These are phyloP conservation scores for Pterois miles DNA, from an alignment of 2,797 vertebrate genomes.

Conservation along the genomic window DNA sequence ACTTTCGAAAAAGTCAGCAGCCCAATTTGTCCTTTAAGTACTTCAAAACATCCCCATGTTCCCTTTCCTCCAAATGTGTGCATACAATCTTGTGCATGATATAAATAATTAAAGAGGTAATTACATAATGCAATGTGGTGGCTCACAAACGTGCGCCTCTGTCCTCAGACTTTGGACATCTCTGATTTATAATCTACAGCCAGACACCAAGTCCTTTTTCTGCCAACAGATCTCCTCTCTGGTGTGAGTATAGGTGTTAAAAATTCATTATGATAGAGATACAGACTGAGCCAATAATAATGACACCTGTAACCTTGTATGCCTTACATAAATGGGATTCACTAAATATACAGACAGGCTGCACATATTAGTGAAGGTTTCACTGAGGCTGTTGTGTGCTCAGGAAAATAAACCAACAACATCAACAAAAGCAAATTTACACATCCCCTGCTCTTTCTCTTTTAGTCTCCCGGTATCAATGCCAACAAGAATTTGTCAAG, in stretches of 20 bases:
- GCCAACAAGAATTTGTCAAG: slow-evolving; percentile 57
- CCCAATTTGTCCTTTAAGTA: slow-evolving; percentile 40
- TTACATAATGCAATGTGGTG: slow-evolving; percentile 59
- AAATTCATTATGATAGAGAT: slow-evolving; percentile 51
- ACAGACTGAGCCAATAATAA: slow-evolving; percentile 28
- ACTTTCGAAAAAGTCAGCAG: slow-evolving; percentile 11
- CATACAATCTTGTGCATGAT: slow-evolving; percentile 9
- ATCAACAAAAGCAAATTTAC: slow-evolving; percentile 10
- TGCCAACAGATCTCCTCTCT: slow-evolving; percentile 33
- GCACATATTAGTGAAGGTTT: background rate
- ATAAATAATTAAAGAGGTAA: slow-evolving; percentile 64
- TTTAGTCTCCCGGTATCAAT: slow-evolving; percentile 18
- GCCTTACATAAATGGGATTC: slow-evolving; percentile 4
- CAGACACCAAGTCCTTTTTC: slow-evolving; percentile 16
- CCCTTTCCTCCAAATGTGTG: slow-evolving; percentile 6
- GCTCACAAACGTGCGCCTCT: slow-evolving; percentile 21
- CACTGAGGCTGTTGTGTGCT: background rate
- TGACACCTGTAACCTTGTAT: slow-evolving; percentile 31
- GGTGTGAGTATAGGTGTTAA: slow-evolving; percentile 24
- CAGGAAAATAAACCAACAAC: slow-evolving; percentile 7
- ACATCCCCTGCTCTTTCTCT: slow-evolving; percentile 17
- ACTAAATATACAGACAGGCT: background rate
- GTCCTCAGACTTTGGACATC: slow-evolving; percentile 40
- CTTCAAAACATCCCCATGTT: slow-evolving; percentile 34
- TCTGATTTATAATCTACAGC: slow-evolving; percentile 65